Evolutionary conservation across 2,797 vertebrate genomes (phyloP).

Genomic region (Lutjanus campechanus): DNA sequence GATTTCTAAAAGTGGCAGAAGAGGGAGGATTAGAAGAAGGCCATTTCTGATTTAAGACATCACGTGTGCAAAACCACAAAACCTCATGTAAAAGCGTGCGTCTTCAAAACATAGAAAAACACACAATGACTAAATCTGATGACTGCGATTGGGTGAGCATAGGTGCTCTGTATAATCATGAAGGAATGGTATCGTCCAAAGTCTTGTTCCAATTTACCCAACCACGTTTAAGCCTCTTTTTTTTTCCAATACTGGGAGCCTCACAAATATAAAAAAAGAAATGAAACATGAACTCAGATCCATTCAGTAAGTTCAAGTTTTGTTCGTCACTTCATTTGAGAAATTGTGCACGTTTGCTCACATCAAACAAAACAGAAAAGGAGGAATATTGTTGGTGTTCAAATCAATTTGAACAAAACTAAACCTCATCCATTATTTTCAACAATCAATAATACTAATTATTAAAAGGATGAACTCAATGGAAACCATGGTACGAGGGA

Average conservation of each 20-base stretch:
- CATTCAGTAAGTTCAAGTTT: conserved; percentile 52
- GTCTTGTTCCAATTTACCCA: conserved; percentile 33
- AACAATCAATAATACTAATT: conserved; percentile 65
- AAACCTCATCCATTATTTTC: conserved; percentile 61
- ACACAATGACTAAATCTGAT: conserved; percentile 65
- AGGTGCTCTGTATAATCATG: conserved; percentile 24
- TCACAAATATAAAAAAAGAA: conserved; percentile 26
- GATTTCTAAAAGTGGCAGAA: conserved; percentile 69
- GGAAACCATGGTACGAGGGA: conserved; percentile 71
- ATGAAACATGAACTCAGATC: conserved; percentile 26
- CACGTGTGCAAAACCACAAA: conserved; percentile 86
- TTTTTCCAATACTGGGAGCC: conserved; percentile 23
- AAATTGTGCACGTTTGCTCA: conserved; percentile 40
- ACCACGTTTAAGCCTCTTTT: conserved; percentile 33
- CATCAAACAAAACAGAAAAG: conserved; percentile 57
- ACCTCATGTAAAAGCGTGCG: conserved; percentile 81
- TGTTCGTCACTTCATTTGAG: conserved; percentile 30
- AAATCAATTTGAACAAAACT: conserved; percentile 61
- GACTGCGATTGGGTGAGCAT: conserved; percentile 36
- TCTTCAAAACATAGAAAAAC: conserved; percentile 76
- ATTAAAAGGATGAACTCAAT: conserved; percentile 66
- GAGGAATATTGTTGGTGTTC: conserved; percentile 45
- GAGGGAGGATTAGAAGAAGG: conserved; percentile 74
- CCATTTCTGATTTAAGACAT: conserved; percentile 81
- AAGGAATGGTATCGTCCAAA: conserved; percentile 32